Conservation (phyloP, 2,888 invertebrate species). For the Luperina nickerlii region DNA sequence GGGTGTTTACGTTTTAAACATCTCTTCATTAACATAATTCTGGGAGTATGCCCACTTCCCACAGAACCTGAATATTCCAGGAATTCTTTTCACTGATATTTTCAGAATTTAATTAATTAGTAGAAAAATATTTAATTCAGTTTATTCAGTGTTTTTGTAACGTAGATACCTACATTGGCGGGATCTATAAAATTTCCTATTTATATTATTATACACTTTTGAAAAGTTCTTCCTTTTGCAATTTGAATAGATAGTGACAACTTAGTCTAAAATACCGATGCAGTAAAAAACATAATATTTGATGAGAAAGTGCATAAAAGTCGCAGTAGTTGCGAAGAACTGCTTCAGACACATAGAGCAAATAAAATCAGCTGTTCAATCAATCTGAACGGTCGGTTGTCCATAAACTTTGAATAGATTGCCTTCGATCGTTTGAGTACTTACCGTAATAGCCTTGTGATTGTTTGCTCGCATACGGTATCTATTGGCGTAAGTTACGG, state of each 20-base stretch:
- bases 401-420: constrained; percentile 86
- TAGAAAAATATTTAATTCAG: not conserved
- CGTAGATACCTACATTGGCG: not conserved
- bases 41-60: not conserved
- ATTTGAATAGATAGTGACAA: constrained; percentile 6
- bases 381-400: constrained; percentile 78
- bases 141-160: not conserved
- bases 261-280: not conserved
- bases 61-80: not conserved
- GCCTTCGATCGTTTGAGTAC: constrained; percentile 81
- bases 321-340: constrained; percentile 47
- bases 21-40: constrained; percentile 5
- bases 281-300: constrained; percentile 3
- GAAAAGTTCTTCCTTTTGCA: not conserved
- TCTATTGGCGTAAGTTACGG: constrained; percentile 66
- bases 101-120: not conserved
- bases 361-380: constrained; percentile 84
- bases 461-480: constrained; percentile 71
- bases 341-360: constrained; percentile 72
- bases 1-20: not conserved
- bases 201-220: not conserved
- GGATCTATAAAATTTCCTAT: not conserved
- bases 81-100: not conserved
- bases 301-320: constrained; percentile 33
- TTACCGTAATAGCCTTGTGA: constrained; percentile 81